Evolutionary conservation across 2,888 invertebrate genomes (phyloP), one percentile per base, ranked within the genome.

Genomic region (Balanococcus diminutus): DNA sequence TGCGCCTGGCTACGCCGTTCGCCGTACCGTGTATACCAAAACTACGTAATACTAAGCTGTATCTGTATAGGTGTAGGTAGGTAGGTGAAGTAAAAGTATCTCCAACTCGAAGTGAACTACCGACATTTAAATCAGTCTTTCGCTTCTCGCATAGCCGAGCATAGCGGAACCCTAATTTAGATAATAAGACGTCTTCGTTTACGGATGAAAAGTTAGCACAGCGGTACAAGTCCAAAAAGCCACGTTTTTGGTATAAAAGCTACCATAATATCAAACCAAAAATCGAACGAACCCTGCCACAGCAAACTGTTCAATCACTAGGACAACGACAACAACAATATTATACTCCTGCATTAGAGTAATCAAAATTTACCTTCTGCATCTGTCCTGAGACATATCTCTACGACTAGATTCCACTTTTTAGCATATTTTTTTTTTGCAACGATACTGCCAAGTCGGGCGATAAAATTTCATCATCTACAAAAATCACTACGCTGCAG

Each of bases 111-210:
- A 67, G 28, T 11, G 61, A 28, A 67, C 61, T 28, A 67, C 61
- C 25, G 61, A 67, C 61, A 67, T 67, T 67, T 67, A 67, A 67
- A 67, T 67, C 61, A 67, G 61, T 67, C 28, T 25, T 67, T 28
- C 25, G 61, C 61, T 11, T 28, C 28, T 25, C 25, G 61, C 61
- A 28, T 67, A 67, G 61, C 28, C 61, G 28, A 67, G 28, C 61
- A 67, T 67, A 67, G 61, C 61, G 61, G 61, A 67, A 67, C 61
- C 61, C 61, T 67, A 67, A 67, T 67, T 67, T 67, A 67, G 61
- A 67, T 67, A 67, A 67, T 67, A 67, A 67, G 61, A 67, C 61
- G 61, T 67, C 61, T 28, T 25, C 61, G 61, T 67, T 67, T 67
- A 67, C 61, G 61, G 61, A 25, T 67, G 61, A 67, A 67, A 67